phyloP scores from a whole-genome alignment of 2,797 vertebrate species.

The Benthosema pterotum region DNA sequence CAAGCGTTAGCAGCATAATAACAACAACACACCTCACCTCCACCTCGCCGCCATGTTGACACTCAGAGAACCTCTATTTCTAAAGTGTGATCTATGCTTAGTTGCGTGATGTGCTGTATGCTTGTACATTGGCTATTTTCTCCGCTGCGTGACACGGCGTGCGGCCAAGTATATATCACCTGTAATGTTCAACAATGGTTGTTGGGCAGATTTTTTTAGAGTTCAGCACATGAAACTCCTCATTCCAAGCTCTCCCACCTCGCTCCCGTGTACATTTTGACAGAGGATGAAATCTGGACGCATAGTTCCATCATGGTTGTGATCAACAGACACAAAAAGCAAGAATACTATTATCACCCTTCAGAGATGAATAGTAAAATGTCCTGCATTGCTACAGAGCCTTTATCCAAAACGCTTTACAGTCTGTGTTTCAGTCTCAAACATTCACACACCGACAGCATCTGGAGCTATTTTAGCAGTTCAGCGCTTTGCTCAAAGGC shows the following conservation, averaged over 20 bases:
- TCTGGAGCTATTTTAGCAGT: not conserved
- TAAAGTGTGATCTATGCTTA: not conserved
- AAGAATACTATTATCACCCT: constrained; percentile 7
- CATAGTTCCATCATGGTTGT: constrained; percentile 3
- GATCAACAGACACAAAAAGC: constrained; percentile 1
- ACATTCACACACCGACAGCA: not conserved
- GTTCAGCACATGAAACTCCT: constrained; percentile 63
- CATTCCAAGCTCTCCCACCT: constrained; percentile 38
- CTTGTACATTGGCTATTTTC: no score
- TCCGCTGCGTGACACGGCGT: no score
- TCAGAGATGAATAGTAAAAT: constrained; percentile 2
- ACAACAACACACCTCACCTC: constrained; percentile 40
- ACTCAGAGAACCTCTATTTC: not conserved
- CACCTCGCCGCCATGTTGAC: no score
- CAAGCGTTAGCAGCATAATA: constrained; percentile 23
- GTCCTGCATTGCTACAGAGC: no score
- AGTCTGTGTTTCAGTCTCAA: no score
- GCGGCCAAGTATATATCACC: no score
- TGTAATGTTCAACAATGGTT: constrained; percentile 33
- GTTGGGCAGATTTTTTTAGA: constrained; percentile 66
- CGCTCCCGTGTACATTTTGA: constrained; percentile 7
- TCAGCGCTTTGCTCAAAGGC: not conserved
- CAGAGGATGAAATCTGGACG: constrained; percentile 19
- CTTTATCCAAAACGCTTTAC: no score
- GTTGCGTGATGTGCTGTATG: no score